Conservation (phyloP, 2,888 invertebrate genomes). For the Meliscaeva auricollis region DNA sequence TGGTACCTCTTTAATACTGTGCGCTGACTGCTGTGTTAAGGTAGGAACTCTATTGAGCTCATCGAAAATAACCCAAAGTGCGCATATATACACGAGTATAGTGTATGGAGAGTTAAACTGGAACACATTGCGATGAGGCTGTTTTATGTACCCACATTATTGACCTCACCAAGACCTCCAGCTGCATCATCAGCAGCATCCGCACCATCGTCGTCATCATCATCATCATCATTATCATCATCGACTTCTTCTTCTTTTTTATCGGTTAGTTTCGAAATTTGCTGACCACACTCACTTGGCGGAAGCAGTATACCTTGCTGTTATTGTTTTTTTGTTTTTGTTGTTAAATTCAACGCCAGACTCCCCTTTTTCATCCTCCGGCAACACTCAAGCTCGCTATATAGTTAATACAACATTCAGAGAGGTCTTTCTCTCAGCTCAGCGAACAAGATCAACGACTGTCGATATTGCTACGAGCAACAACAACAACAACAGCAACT, state of each 20-base stretch:
- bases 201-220: constrained; percentile 53
- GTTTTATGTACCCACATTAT: constrained; percentile 76
- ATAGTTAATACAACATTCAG: constrained; percentile 56
- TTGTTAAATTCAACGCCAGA: constrained; percentile 52
- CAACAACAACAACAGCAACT: constrained; percentile 60
- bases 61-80: constrained; percentile 39
- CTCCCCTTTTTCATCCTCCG: constrained; percentile 66
- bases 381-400: constrained; percentile 36
- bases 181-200: constrained; percentile 62
- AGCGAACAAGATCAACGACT: constrained; percentile 68
- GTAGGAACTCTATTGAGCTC: constrained; percentile 7
- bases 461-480: constrained; percentile 71
- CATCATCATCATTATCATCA: constrained; percentile 33
- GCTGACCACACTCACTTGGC: constrained; percentile 74
- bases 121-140: constrained; percentile 67
- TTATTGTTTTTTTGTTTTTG: too few relatives aligned
- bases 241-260: constrained; percentile 47
- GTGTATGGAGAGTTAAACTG: constrained; percentile 50
- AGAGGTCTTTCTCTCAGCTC: constrained; percentile 48
- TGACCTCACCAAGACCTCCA: constrained; percentile 74
- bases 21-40: neutral
- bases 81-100: constrained; percentile 25
- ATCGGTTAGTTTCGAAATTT: constrained; percentile 65
- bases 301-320: constrained; percentile 51
- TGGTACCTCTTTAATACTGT: constrained; percentile 44